Evolutionary conservation across 2,797 vertebrate species (phyloP).

Genomic region (Falco berigora): DNA sequence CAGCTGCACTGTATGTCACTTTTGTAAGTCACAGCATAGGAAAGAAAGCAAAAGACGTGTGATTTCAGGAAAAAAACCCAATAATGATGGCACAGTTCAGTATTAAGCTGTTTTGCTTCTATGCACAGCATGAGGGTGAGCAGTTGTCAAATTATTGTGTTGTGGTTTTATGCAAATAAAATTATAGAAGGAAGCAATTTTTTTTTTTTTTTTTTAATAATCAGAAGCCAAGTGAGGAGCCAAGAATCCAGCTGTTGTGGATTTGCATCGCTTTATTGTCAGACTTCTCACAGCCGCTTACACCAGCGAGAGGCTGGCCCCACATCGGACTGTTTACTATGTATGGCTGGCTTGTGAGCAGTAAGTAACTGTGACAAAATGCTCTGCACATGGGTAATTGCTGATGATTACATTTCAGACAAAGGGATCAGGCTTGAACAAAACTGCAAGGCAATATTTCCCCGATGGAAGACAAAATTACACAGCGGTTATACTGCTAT

Average conservation of each 20-base stretch:
- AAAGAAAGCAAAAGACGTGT: background rate
- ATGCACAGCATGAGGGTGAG: background rate
- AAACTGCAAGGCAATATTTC: background rate
- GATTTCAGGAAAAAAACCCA: background rate
- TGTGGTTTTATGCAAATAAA: constrained; percentile 23
- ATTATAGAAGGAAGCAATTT: background rate
- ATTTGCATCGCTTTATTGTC: background rate
- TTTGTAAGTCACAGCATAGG: background rate
- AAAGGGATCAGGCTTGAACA: background rate
- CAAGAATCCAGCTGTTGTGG: background rate
- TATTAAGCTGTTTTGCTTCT: background rate
- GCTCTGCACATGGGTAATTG: constrained; percentile 12
- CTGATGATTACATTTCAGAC: constrained; percentile 14
- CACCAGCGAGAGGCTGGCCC: background rate
- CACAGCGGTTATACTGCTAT: background rate
- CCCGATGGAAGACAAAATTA: background rate
- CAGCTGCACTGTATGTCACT: constrained; percentile 28
- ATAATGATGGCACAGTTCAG: background rate
- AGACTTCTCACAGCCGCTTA: background rate
- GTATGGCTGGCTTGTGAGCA: background rate
- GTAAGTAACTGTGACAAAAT: constrained; percentile 13
- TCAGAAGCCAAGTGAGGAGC: background rate
- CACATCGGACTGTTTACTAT: background rate
- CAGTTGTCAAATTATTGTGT: background rate
- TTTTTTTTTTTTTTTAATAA: background rate